phyloP scores from a whole-genome alignment of 1,140 invertebrate species.

The Hesperophylax magnus region DNA sequence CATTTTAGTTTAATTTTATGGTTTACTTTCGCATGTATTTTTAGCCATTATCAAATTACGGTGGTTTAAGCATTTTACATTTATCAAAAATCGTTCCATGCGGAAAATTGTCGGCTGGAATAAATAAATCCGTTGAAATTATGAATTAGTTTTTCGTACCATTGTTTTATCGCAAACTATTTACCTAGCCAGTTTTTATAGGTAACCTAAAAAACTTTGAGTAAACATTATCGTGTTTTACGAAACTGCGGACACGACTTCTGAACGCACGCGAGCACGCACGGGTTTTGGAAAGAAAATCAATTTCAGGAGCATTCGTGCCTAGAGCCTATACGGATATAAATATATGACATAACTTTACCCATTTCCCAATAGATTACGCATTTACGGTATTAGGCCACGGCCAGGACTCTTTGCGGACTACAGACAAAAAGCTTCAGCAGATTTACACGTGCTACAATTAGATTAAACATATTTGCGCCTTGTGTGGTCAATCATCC shows the following conservation, averaged over 20 bases:
- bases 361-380: not conserved
- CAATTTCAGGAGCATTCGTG: constrained; percentile 5
- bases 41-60: not conserved
- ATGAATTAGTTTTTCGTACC: not conserved
- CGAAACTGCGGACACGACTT: constrained; percentile 15
- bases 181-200: not conserved
- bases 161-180: constrained; percentile 15
- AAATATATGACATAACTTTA: constrained; percentile 2
- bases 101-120: not conserved
- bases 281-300: not conserved
- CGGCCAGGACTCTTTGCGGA: not conserved
- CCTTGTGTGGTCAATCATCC: not conserved
- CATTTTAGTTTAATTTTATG: not conserved
- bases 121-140: not conserved
- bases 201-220: not conserved
- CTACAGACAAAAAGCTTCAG: not conserved
- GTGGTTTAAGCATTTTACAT: not conserved
- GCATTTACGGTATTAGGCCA: not conserved
- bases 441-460: not conserved
- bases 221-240: constrained; percentile 24
- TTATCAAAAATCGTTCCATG: not conserved
- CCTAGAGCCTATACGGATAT: not conserved
- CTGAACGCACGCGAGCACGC: constrained; percentile 20
- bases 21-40: not conserved
- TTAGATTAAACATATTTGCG: not conserved